Evolutionary conservation across 2,797 vertebrate genomes (phyloP), one percentile per base, ranked within the genome.

Genomic region (Sebastes jordani): DNA sequence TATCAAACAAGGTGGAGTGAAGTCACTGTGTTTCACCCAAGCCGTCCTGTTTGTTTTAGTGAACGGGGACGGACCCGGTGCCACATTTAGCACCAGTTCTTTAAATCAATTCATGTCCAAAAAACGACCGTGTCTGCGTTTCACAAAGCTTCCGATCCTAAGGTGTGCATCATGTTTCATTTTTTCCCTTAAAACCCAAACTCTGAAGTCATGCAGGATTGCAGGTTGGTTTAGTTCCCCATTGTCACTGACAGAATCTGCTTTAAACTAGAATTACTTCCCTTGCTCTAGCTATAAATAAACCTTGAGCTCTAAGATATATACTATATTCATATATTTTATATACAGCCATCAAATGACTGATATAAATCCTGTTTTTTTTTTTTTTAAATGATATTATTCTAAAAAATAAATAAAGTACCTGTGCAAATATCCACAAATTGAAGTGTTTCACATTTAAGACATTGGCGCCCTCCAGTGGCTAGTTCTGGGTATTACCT

Each of bases 401-500:
- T 95, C 94, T 95, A 96, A 95, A 96, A 96, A 96, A 96, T 96
- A 96, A 96, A 96, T 95, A 94, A 96, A 95, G 95, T 96, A 96
- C 95, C 96, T 96, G 96, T 96, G 96, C 96, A 96, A 96, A 96
- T 96, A 96, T 96, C 95, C 95, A 96, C 95, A 96, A 96, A 95
- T 96, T 84, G 90, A 95, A 96, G 95, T 96, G 95, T 96, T 95
- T 96, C 95, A 96, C 96, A 96, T 96, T 96, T 96, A 96, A 96
- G 96, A 96, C 96, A 95, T 94, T 95, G 93, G 94, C 93, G 86
- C 94, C 93, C 92, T 93, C 95, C 94, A 93, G 94, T 96, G 95
- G 95, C 94, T 89, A 92, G 83, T 91, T 92, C 85, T 89, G 88
- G 94, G 83, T 87, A 91, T 90, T 87, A 94, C 93, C 94, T 93